phyloP scores from a whole-genome alignment of 2,113 vertebrate species.

The Girardinichthys multiradiatus region DNA sequence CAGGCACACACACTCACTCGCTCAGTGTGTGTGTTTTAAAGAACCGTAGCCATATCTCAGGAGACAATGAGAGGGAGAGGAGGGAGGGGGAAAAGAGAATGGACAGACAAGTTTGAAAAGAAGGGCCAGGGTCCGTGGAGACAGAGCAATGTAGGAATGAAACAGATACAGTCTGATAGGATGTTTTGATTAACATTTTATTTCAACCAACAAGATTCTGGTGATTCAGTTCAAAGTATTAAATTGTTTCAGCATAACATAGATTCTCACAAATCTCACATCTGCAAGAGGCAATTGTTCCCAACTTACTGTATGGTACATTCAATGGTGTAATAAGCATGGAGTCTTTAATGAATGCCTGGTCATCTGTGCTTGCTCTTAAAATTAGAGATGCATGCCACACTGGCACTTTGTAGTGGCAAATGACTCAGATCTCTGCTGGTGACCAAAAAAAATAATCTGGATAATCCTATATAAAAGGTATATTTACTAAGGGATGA shows the following conservation, averaged over 20 bases:
- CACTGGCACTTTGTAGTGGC: too few species aligned
- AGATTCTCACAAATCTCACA: conserved; percentile 5
- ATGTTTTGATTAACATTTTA: conserved; percentile 41
- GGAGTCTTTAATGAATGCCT: too few species aligned
- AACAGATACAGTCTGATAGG: conserved; percentile 7
- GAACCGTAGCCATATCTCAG: conserved; percentile 80
- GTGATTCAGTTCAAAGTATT: conserved; percentile 13
- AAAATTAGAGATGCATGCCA: too few species aligned
- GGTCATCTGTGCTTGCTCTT: too few species aligned
- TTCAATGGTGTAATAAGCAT: too few species aligned
- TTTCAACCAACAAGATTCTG: conserved; percentile 42
- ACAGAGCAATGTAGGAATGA: conserved; percentile 32
- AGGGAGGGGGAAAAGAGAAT: conserved; percentile 51
- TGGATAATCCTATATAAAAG: not conserved
- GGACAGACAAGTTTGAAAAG: conserved; percentile 59
- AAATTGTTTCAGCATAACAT: conserved; percentile 17
- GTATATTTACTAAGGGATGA: not conserved
- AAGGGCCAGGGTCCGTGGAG: conserved; percentile 25
- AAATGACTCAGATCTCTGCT: not conserved
- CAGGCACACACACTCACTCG: conserved; percentile 58
- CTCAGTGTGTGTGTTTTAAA: conserved; percentile 80
- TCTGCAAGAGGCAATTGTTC: not conserved
- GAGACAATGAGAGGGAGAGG: conserved; percentile 63
- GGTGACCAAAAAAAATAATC: not conserved
- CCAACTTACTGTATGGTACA: not conserved